Evolutionary conservation across 2,113 vertebrate genomes (phyloP).

Genomic region (Amblyopsis rosae): DNA sequence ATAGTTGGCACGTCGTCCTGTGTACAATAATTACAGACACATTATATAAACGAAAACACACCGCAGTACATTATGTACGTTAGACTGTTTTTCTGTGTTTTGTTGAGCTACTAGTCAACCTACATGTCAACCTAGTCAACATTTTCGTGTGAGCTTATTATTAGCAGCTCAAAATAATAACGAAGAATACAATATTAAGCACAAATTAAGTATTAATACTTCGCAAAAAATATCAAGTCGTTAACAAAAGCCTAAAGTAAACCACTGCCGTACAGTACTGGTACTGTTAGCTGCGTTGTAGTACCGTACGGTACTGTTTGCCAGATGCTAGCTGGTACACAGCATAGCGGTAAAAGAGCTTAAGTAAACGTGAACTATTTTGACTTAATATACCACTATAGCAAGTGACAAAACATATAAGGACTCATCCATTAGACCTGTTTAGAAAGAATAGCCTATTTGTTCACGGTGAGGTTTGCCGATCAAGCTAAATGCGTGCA

Average conservation of each 20-base stretch:
- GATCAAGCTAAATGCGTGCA: conserved; percentile 39
- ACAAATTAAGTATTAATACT: too few species aligned
- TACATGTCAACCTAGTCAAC: too few species aligned
- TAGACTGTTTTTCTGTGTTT: too few species aligned
- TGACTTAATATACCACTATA: not conserved
- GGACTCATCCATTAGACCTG: not conserved
- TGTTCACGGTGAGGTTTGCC: not conserved
- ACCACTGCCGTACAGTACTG: conserved; percentile 7
- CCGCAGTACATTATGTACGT: not conserved
- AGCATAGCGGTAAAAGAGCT: not conserved
- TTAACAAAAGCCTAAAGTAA: not conserved
- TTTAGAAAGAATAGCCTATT: not conserved
- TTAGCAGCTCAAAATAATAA: too few species aligned
- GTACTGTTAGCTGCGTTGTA: not conserved
- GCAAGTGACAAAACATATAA: not conserved
- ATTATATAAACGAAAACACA: not conserved
- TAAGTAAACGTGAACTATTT: not conserved
- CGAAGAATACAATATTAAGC: too few species aligned
- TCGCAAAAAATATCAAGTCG: too few species aligned
- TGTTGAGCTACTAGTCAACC: too few species aligned
- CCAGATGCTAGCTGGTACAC: too few species aligned
- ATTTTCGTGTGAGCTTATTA: too few species aligned
- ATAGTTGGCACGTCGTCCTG: conserved; percentile 86
- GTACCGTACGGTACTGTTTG: conserved; percentile 2
- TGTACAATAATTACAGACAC: not conserved